A percentile compares a stretch with the other conserved stretches of the same genome.
phyloP scores from a whole-genome alignment of 2,113 vertebrate species.

The Bufo bufo region DNA sequence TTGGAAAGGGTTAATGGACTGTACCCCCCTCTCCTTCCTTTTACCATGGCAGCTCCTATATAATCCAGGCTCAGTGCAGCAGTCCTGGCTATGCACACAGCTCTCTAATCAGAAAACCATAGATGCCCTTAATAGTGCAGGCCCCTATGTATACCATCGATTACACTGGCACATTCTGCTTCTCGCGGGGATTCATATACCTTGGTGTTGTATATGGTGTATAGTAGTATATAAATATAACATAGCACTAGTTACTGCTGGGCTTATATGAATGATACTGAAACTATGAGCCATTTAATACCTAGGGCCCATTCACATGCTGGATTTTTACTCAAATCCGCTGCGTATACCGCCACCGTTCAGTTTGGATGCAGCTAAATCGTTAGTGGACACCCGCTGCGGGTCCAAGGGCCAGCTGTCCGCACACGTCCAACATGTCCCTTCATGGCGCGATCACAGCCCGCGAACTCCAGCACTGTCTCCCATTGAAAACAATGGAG shows the following conservation, averaged over 20 bases:
- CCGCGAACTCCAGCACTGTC: no score
- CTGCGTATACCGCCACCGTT: no score
- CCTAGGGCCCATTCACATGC: no score
- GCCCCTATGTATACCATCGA: constrained; percentile 49
- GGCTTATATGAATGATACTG: no score
- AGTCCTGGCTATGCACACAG: not conserved
- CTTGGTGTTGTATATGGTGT: not conserved
- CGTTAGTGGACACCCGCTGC: no score
- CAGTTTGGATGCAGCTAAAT: no score
- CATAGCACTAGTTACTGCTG: not conserved
- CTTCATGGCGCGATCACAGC: no score
- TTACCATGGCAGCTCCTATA: not conserved
- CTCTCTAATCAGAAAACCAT: constrained; percentile 42
- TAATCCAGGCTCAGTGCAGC: constrained; percentile 14
- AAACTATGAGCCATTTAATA: not conserved
- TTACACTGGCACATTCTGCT: constrained; percentile 5
- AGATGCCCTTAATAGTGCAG: constrained; percentile 31
- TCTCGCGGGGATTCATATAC: constrained; percentile 14
- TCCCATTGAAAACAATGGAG: no score
- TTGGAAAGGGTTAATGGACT: constrained; percentile 4
- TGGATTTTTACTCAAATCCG: no score
- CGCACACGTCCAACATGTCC: no score
- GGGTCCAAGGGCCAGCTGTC: no score
- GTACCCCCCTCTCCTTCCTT: not conserved
- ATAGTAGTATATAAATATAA: not conserved